Percentiles rank a stretch among this genome's conserved stretches.
Conservation (phyloP, 2,888 invertebrate genomes). For the Lutraria lutraria region DNA sequence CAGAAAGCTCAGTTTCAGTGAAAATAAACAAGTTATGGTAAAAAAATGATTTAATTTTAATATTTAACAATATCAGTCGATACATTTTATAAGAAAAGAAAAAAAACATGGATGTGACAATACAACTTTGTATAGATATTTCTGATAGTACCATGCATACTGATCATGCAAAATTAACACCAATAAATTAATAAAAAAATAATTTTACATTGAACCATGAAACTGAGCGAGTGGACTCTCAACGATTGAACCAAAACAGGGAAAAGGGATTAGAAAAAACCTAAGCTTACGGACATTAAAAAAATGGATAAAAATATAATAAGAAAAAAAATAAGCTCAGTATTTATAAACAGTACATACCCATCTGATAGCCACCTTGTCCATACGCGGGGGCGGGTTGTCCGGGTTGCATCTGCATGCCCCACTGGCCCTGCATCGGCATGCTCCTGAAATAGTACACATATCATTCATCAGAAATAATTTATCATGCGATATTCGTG, state of each 20-base stretch:
- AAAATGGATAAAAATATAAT: slow-evolving; percentile 17
- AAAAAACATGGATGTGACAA: neutral
- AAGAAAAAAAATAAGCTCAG: neutral
- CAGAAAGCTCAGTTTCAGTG: neutral
- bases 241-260: neutral
- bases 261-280: slow-evolving; percentile 1
- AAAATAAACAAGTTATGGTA: neutral
- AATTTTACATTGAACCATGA: neutral
- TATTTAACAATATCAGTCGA: neutral
- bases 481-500: neutral
- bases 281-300: slow-evolving; percentile 1
- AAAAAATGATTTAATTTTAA: neutral
- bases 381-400: slow-evolving; percentile 72
- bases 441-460: slow-evolving; percentile 67
- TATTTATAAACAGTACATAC: slow-evolving; percentile 51
- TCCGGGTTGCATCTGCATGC: slow-evolving; percentile 81
- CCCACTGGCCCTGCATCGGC: slow-evolving; percentile 76
- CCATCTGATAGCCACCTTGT: slow-evolving; percentile 72
- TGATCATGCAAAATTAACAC: neutral
- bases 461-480: neutral
- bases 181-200: neutral
- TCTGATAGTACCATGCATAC: neutral
- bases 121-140: neutral
- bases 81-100: neutral
- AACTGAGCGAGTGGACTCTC: neutral